A percentile compares a stretch with the other conserved stretches of the same genome.
Conservation (phyloP, 2,888 invertebrate species). For the Calliphora vomitoria region DNA sequence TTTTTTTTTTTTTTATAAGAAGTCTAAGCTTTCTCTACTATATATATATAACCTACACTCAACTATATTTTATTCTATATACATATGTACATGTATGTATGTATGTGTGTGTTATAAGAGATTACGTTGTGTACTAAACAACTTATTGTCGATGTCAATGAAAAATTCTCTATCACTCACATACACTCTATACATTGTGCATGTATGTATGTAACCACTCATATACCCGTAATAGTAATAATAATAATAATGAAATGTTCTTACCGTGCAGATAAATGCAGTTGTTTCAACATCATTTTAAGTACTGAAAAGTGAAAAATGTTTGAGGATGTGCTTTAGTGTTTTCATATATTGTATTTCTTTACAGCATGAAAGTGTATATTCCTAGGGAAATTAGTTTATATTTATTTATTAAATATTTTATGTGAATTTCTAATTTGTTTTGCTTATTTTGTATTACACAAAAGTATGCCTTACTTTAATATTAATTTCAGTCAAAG, state of each 20-base stretch:
- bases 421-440: neutral
- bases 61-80: neutral
- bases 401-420: slow-evolving; percentile 25
- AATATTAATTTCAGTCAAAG: too few species aligned
- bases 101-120: slow-evolving; percentile 4
- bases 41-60: neutral
- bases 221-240: neutral
- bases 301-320: slow-evolving; percentile 25
- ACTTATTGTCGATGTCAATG: slow-evolving; percentile 62
- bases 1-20: slow-evolving; percentile 49
- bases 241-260: slow-evolving; percentile 14
- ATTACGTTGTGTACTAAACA: slow-evolving; percentile 35
- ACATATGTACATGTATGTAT: neutral
- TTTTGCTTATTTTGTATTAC: neutral
- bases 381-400: slow-evolving; percentile 16
- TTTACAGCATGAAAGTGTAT: neutral
- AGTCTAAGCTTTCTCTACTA: slow-evolving; percentile 44
- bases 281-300: slow-evolving; percentile 35
- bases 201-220: neutral
- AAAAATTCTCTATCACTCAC: slow-evolving; percentile 22
- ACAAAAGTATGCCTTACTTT: too few species aligned
- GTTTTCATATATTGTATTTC: neutral
- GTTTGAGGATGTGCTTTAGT: neutral
- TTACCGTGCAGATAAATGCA: slow-evolving; percentile 42
- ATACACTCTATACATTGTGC: neutral